A percentile compares a stretch with the other conserved stretches of the same genome.
Evolutionary conservation across 2,888 invertebrate species (phyloP).

Genomic region (Acronicta alni): DNA sequence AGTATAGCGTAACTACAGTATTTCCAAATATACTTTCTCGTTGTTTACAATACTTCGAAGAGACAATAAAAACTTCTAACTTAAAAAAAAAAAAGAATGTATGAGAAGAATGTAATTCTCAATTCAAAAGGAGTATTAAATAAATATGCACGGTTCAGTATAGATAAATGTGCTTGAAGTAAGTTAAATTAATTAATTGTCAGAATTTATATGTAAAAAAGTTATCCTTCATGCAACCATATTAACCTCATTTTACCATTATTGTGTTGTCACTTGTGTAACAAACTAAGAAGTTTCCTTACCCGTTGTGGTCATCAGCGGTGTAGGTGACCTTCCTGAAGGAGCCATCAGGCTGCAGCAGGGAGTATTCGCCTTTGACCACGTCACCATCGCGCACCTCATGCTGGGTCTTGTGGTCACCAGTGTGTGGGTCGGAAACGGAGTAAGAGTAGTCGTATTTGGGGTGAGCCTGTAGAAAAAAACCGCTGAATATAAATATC

Average conservation of each 20-base stretch:
- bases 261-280: no score
- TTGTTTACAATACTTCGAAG: background rate
- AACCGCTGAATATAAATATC: background rate
- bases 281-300: constrained; percentile 58
- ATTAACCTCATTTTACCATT: no score
- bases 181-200: no score
- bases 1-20: constrained; percentile 8
- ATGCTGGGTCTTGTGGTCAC: constrained; percentile 87
- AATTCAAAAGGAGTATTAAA: no score
- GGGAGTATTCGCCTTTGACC: constrained; percentile 86
- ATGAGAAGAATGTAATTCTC: no score
- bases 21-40: background rate
- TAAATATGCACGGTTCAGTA: no score
- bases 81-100: no score
- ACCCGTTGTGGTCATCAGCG: constrained; percentile 87
- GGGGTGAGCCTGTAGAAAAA: constrained; percentile 78
- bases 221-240: no score
- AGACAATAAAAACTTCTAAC: no score
- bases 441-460: constrained; percentile 88
- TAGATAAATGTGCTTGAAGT: no score
- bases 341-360: constrained; percentile 85
- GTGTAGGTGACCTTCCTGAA: constrained; percentile 88
- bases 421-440: constrained; percentile 86
- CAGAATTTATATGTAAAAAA: no score
- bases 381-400: constrained; percentile 84